These are phyloP conservation scores for Strix occidentalis DNA, from an alignment of 2,797 vertebrate genomes.

Conservation along the genomic window DNA sequence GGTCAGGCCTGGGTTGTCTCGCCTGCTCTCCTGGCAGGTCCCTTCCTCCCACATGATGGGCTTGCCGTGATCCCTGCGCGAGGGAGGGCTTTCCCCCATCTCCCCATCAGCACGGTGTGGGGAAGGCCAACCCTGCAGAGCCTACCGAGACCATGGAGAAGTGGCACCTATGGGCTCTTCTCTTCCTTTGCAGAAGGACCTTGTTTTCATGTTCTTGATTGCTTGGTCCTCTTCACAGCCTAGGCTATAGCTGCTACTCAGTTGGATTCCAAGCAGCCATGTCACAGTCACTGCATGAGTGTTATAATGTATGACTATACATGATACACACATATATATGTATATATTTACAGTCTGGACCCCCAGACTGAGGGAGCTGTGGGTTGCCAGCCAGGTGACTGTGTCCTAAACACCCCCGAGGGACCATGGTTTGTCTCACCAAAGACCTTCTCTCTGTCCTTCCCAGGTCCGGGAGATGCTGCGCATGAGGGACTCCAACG, in stretches of 20 bases:
- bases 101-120: neutral
- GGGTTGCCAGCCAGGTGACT: neutral
- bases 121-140: neutral
- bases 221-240: neutral
- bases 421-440: neutral
- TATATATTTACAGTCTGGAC: neutral
- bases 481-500: conserved; percentile 96
- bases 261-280: neutral
- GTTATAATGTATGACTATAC: neutral
- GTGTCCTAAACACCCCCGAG: neutral
- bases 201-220: neutral
- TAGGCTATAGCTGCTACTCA: neutral
- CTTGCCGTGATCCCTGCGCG: accelerated
- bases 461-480: conserved; percentile 96
- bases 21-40: neutral
- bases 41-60: neutral
- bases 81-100: neutral
- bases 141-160: neutral
- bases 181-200: neutral
- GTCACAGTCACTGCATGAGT: neutral
- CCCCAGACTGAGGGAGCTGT: neutral
- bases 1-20: conserved; percentile 34
- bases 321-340: neutral
- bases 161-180: neutral
- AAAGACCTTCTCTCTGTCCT: neutral